A percentile compares a stretch with the other conserved stretches of the same genome.
phyloP scores from a whole-genome alignment of 2,888 invertebrate species.

The Digitonthophagus gazella region DNA sequence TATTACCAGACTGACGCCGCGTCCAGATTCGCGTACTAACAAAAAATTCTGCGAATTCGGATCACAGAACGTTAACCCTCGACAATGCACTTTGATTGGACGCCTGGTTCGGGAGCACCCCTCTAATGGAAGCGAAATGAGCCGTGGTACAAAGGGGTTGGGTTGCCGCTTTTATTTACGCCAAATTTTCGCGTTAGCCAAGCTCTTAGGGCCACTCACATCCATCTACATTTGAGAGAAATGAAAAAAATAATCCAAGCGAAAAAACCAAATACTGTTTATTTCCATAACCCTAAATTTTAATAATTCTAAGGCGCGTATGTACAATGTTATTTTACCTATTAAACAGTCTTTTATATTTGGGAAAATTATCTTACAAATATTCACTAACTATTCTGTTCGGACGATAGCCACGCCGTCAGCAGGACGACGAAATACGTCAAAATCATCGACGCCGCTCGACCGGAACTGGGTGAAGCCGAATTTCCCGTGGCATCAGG shows the following conservation, averaged over 20 bases:
- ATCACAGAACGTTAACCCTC: not conserved
- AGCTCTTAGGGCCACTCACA: not conserved
- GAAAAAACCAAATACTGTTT: not conserved
- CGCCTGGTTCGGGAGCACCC: not conserved
- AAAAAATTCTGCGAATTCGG: not conserved
- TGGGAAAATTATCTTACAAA: not conserved
- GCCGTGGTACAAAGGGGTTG: not conserved
- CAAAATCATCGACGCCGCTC: not conserved
- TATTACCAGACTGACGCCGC: slow-evolving; percentile 20
- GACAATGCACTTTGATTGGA: not conserved
- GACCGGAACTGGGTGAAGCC: slow-evolving; percentile 17
- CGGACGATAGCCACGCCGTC: not conserved
- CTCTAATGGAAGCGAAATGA: not conserved
- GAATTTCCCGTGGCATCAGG: slow-evolving; percentile 30
- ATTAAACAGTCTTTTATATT: not conserved
- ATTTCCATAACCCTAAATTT: not conserved
- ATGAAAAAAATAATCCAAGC: not conserved
- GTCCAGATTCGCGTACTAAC: not conserved
- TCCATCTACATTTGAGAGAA: not conserved
- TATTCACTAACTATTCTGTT: not conserved
- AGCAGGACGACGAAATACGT: not conserved
- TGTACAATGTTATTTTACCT: not conserved
- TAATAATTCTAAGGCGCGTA: not conserved
- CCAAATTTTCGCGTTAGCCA: not conserved
- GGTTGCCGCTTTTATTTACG: not conserved